Evolutionary conservation across 2,797 vertebrate species (phyloP).

Genomic region (Esox masquinongy): DNA sequence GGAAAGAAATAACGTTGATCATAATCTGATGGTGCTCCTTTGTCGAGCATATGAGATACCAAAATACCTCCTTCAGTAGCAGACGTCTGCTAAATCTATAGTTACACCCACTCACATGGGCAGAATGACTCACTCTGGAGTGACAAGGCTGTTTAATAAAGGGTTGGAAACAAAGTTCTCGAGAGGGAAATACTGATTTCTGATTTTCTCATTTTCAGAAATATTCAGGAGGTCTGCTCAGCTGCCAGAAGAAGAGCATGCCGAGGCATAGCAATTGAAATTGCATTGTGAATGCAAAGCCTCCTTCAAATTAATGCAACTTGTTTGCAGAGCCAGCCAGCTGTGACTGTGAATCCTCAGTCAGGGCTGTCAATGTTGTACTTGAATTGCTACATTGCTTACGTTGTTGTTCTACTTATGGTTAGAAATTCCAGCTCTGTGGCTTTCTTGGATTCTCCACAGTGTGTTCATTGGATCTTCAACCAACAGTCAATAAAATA

Average conservation of each 20-base stretch:
- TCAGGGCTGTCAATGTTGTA: slow-evolving; percentile 39
- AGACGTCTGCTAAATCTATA: slow-evolving; percentile 47
- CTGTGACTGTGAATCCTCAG: slow-evolving; percentile 55
- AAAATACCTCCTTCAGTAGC: slow-evolving; percentile 25
- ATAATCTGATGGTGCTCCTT: slow-evolving; percentile 58
- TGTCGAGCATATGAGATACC: slow-evolving; percentile 51
- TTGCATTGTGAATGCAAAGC: slow-evolving; percentile 59
- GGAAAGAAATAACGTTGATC: slow-evolving; percentile 58
- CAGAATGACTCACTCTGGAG: slow-evolving; percentile 50
- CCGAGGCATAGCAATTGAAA: slow-evolving; percentile 52
- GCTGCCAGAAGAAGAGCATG: slow-evolving; percentile 44
- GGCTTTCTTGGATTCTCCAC: not conserved
- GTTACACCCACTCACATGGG: slow-evolving; percentile 39
- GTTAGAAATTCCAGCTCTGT: not conserved
- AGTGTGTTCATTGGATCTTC: not conserved
- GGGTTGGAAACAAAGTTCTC: slow-evolving; percentile 53
- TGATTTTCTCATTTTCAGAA: slow-evolving; percentile 50
- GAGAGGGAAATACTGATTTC: slow-evolving; percentile 18
- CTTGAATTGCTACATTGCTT: not conserved
- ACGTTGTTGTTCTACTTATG: not conserved
- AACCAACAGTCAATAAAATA: not conserved
- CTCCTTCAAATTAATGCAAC: slow-evolving; percentile 58
- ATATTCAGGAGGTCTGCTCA: slow-evolving; percentile 62
- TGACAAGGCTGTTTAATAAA: slow-evolving; percentile 64
- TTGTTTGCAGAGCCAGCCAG: slow-evolving; percentile 65